Evolutionary conservation across 1,140 invertebrate genomes (phyloP), one percentile per base, ranked within the genome.

Genomic region (Bombus breviceps): DNA sequence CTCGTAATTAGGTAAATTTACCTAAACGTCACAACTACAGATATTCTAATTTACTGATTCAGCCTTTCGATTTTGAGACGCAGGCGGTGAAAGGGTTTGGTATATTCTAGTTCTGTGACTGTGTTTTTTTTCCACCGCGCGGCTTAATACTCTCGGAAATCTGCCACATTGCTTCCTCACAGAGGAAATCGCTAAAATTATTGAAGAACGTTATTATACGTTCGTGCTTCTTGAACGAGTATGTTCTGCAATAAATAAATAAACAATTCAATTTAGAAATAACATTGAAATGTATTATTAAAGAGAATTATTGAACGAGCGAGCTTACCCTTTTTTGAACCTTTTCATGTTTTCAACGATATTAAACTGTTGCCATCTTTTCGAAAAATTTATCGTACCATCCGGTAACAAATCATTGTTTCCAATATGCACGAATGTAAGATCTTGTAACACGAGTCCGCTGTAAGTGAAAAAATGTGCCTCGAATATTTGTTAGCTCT

Each of bases 381-480:
- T 99, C 3, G 98, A 98, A 95, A 99, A 99, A 95, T 99, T 99
- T 47, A 99, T 98, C 86, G 97, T 97, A 84, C 98, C 97, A 92
- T 99, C 98, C 12, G 97, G 96, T 90, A 99, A 95, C 81, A 97
- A 96, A 94, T 99, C 98, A 86, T 96, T 98, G 95, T 99, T 99
- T 71, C 99, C 99, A 93, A 99, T 98, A 95, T 99, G 98, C 68
- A 99, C 98, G 95, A 99, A 99, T 9, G 99, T 99, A 93, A 99
- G 96, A 96, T 99, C 99, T 97, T 99, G 99, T 66, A 99, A 96
- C 80, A 99, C 99, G 69, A 99, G 96, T 75, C 99, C 99, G 93
- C 99, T 99, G 96, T 92, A 96, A 96, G 59, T n/a, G 34, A 8
- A 22, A 22, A 73, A 82, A 75, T 5, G 0, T 66, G 32, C 32